Evolutionary conservation across 2,888 invertebrate genomes (phyloP).

Genomic region (Atherix ibis): DNA sequence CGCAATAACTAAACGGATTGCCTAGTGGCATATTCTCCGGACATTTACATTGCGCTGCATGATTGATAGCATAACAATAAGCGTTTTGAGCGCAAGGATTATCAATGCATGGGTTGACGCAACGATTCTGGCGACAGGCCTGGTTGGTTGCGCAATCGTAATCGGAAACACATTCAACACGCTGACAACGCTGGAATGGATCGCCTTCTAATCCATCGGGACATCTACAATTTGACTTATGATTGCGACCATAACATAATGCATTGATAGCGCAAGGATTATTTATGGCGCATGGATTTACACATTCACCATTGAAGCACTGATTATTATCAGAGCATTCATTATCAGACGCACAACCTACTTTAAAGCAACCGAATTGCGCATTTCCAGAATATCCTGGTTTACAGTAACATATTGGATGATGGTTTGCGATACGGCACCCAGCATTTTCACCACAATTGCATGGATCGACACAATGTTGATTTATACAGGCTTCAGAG

Average conservation of each 20-base stretch:
- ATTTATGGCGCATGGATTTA: conserved; percentile 62
- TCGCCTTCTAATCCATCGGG: conserved; percentile 62
- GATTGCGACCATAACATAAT: conserved; percentile 65
- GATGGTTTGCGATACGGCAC: conserved; percentile 67
- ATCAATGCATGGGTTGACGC: conserved; percentile 60
- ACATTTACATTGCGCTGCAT: conserved; percentile 67
- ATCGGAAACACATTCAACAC: conserved; percentile 62
- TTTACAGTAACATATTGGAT: conserved; percentile 70
- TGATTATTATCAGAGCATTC: conserved; percentile 68
- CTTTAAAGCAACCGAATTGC: conserved; percentile 61
- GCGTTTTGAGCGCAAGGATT: conserved; percentile 74
- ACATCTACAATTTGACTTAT: conserved; percentile 67
- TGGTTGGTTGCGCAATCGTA: conserved; percentile 63
- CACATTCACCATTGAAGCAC: conserved; percentile 68
- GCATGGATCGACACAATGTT: conserved; percentile 66
- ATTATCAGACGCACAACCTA: conserved; percentile 66
- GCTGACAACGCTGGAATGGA: conserved; percentile 60
- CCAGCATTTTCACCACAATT: conserved; percentile 71
- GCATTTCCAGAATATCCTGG: conserved; percentile 76
- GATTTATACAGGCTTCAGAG: conserved; percentile 70
- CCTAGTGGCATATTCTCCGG: conserved; percentile 64
- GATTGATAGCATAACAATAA: conserved; percentile 62
- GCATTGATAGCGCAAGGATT: conserved; percentile 75
- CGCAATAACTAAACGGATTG: conserved; percentile 64
- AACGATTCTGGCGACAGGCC: conserved; percentile 54